phyloP scores from a whole-genome alignment of 2,797 vertebrate species.

The Sphenodon punctatus region DNA sequence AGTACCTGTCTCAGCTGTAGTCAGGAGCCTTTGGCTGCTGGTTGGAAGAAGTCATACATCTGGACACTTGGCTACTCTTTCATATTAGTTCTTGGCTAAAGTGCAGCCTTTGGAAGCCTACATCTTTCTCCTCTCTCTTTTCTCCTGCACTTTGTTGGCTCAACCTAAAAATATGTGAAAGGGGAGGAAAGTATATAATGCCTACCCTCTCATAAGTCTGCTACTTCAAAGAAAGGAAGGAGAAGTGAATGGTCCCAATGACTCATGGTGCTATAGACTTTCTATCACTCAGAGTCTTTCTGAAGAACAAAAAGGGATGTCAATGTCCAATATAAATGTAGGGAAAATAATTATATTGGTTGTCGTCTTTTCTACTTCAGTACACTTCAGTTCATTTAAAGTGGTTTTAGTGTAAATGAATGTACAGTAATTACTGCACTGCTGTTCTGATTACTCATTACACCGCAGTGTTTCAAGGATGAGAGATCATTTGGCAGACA shows the following conservation, averaged over 20 bases:
- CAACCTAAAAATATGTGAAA: neutral
- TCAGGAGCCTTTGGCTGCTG: neutral
- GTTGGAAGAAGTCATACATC: neutral
- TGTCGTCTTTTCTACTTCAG: slow-evolving; percentile 9
- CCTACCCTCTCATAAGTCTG: neutral
- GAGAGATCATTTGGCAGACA: slow-evolving; percentile 34
- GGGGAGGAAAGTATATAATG: neutral
- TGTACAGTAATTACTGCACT: slow-evolving; percentile 24
- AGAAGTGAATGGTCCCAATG: neutral
- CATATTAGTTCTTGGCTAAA: neutral
- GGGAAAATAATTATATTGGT: neutral
- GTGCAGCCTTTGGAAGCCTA: neutral
- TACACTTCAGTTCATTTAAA: neutral
- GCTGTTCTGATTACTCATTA: slow-evolving; percentile 47
- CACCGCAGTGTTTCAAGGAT: slow-evolving; percentile 8
- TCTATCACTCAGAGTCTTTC: neutral
- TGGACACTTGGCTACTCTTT: neutral
- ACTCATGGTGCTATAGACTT: neutral
- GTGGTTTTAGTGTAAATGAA: slow-evolving; percentile 19
- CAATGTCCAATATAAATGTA: neutral
- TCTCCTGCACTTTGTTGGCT: neutral
- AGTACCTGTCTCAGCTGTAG: neutral
- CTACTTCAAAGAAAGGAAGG: neutral
- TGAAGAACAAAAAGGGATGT: neutral
- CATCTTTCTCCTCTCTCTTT: neutral